Evolutionary conservation across 30 jellyfish, hydroid and myxozoan species (phyloP), one percentile per base, ranked within the genome.

Genomic region (Aurelia coerulea): DNA sequence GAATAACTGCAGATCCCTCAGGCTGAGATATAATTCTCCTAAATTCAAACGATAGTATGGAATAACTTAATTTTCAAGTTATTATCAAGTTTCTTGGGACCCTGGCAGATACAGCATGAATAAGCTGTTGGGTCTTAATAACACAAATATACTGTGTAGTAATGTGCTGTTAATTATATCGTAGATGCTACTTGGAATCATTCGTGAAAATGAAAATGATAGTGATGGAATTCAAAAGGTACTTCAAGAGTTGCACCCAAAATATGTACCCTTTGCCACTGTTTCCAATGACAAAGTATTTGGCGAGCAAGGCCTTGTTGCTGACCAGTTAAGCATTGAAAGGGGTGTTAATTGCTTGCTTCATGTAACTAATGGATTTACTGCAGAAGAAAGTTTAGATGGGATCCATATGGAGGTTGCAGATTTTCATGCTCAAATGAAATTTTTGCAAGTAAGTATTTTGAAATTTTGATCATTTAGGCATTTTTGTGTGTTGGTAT

Each of bases 361-460:
- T 13, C 91, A 81, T 18, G 33, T 81, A 31, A 32, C 52, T 49
- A 83, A 83, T 71, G 92, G 92, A 19, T 83, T 83, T 62, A 83
- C 85, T 14, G 41, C 92, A 41, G 86, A 50, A 37, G 86, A 83
- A 33, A 68, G 92, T 10, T 35, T 69, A 35, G 92, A 83, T 19
- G 92, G 86, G 4, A 56, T 83, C 39, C 92, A 83, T 73, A 14
- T 83, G 34, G 92, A 83, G 69, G 12, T 83, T 18, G 92, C 92
- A 68, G 92, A 83, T 56, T 83, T 83, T 60, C 86, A 83, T 83
- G 92, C 84, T 42, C 67, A 39, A 29, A 83, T 83, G 92, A 83
- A 83, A 60, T 71, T 83, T 71, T 78, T 83, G 15, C 86, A 83
- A 78, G 92, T 79, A 56, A 58, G 68, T 18, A 23, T 23, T 23